Conservation (phyloP, 1,140 invertebrate species). For the Hyphantria cunea region DNA sequence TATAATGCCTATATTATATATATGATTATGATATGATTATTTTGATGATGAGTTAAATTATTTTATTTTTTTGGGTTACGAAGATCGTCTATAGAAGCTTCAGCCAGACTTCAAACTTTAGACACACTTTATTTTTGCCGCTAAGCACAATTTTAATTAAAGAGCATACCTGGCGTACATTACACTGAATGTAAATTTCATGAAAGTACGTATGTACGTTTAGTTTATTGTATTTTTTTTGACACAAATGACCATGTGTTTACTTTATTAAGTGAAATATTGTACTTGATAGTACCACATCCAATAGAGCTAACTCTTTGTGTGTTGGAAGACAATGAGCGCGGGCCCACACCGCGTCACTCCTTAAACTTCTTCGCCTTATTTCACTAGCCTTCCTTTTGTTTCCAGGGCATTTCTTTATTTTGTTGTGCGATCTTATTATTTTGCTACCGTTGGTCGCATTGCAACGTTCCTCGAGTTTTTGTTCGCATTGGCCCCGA, state of each 20-base stretch:
- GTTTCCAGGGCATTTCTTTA: slow-evolving; percentile 76
- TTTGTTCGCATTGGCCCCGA: slow-evolving; percentile 60
- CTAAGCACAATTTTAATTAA: too few relatives aligned
- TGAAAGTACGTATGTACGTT: not conserved
- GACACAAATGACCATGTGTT: too few relatives aligned
- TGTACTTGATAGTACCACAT: slow-evolving; percentile 42
- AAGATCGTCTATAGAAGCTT: too few relatives aligned
- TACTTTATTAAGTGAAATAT: too few relatives aligned
- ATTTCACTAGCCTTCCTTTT: slow-evolving; percentile 77
- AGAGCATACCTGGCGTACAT: too few relatives aligned
- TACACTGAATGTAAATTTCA: too few relatives aligned
- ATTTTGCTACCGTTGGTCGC: slow-evolving; percentile 77
- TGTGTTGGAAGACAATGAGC: slow-evolving; percentile 63
- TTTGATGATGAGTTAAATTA: too few relatives aligned
- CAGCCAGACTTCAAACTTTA: too few relatives aligned
- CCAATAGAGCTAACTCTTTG: slow-evolving; percentile 36
- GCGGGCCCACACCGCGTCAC: slow-evolving; percentile 75
- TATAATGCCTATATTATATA: too few relatives aligned
- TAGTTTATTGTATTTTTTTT: not conserved
- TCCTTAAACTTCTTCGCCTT: slow-evolving; percentile 78
- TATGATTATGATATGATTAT: too few relatives aligned
- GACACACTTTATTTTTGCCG: too few relatives aligned
- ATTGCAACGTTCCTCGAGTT: slow-evolving; percentile 62
- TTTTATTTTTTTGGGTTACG: too few relatives aligned
- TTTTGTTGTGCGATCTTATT: slow-evolving; percentile 80